Evolutionary conservation across 2,113 vertebrate species (phyloP).

Genomic region (Seriola quinqueradiata): DNA sequence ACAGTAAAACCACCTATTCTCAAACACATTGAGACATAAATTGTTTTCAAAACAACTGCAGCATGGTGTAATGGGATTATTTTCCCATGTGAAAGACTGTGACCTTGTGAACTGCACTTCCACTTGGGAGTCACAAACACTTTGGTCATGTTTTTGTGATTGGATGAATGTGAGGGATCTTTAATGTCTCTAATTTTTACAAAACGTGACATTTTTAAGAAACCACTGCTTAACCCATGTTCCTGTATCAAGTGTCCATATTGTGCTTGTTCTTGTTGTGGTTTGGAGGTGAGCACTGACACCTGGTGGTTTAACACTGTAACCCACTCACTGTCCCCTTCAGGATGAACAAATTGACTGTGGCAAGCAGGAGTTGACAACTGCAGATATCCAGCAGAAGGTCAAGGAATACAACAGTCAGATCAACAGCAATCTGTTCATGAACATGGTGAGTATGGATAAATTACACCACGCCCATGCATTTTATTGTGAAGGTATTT

Average conservation of each 20-base stretch:
- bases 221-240: not conserved
- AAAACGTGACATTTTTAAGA: not conserved
- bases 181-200: not conserved
- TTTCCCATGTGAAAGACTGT: not conserved
- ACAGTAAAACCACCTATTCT: not conserved
- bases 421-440: slow-evolving; percentile 97
- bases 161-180: not conserved
- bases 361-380: slow-evolving; percentile 88
- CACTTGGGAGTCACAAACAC: not conserved
- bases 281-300: slow-evolving; percentile 48
- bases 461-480: not conserved
- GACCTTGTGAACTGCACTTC: not conserved
- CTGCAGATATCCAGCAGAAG: slow-evolving; percentile 89
- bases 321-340: slow-evolving; percentile 23
- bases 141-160: not conserved
- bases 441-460: slow-evolving; percentile 90
- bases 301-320: slow-evolving; percentile 52
- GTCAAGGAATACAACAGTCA: slow-evolving; percentile 96
- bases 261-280: not conserved
- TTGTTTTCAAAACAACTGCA: not conserved
- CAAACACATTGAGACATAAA: not conserved
- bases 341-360: slow-evolving; percentile 91
- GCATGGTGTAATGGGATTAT: not conserved
- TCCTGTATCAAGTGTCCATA: not conserved
- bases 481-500: not conserved